These are phyloP conservation scores for Eupithecia centaureata DNA, from an alignment of 2,888 invertebrate genomes.

Conservation along the genomic window DNA sequence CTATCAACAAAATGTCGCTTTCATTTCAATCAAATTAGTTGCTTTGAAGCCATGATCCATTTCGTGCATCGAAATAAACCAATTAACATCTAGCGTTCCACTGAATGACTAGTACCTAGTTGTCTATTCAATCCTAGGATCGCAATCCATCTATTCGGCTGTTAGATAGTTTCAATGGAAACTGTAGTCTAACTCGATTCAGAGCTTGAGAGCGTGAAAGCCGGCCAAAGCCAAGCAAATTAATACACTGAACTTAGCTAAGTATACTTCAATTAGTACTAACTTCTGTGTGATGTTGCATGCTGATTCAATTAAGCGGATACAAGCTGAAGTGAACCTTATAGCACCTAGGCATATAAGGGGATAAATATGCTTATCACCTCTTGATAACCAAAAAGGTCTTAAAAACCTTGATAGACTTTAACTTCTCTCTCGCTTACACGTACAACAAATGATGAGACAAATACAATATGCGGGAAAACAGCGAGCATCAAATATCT, in stretches of 20 bases:
- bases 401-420: too few species aligned
- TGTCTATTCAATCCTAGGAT: neutral
- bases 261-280: constrained; percentile 19
- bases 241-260: constrained; percentile 9
- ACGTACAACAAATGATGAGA: too few species aligned
- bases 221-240: constrained; percentile 4
- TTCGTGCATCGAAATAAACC: neutral
- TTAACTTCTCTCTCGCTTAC: too few species aligned
- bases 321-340: neutral
- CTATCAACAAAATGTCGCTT: neutral
- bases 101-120: neutral
- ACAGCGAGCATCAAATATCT: too few species aligned
- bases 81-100: neutral
- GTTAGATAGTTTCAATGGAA: neutral
- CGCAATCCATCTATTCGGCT: constrained; percentile 3
- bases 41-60: neutral
- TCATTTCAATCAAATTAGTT: neutral
- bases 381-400: too few species aligned
- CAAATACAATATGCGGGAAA: too few species aligned
- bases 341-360: neutral
- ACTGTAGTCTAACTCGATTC: constrained; percentile 1
- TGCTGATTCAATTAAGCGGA: neutral
- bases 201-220: constrained; percentile 1
- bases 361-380: too few species aligned
- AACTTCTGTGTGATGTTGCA: constrained; percentile 10